These are phyloP conservation scores for Sebastes diploproa DNA, from an alignment of 2,797 vertebrate species.

Conservation along the genomic window DNA sequence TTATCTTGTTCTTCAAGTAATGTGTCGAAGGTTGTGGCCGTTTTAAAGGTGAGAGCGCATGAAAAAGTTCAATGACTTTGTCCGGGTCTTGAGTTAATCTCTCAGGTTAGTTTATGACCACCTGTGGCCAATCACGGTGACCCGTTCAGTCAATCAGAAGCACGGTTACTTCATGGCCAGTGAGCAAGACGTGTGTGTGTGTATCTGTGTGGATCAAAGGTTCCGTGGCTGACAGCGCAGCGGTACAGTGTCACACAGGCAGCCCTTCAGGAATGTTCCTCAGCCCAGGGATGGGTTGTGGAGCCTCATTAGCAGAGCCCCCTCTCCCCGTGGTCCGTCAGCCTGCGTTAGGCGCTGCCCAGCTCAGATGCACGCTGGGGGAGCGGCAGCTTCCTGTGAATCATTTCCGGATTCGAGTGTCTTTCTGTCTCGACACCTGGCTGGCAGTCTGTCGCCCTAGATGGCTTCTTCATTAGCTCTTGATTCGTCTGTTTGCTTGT, in stretches of 20 bases:
- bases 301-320: constrained; percentile 85
- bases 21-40: not conserved
- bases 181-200: constrained; percentile 55
- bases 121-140: constrained; percentile 58
- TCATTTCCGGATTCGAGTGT: constrained; percentile 64
- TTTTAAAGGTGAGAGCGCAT: not conserved
- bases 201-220: constrained; percentile 70
- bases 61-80: constrained; percentile 6
- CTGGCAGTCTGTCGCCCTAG: constrained; percentile 1
- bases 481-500: not conserved
- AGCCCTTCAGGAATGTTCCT: constrained; percentile 85
- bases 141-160: constrained; percentile 63
- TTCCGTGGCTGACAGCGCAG: constrained; percentile 65
- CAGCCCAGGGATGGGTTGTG: constrained; percentile 85
- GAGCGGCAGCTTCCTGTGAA: constrained; percentile 67
- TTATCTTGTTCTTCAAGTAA: not conserved
- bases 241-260: constrained; percentile 81
- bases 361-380: constrained; percentile 81
- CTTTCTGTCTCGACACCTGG: constrained; percentile 58
- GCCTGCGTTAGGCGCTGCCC: constrained; percentile 84
- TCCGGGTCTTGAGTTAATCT: constrained; percentile 44
- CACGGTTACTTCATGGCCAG: constrained; percentile 62
- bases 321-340: constrained; percentile 86
- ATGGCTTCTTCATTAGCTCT: constrained; percentile 4
- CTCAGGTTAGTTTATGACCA: constrained; percentile 48